Evolutionary conservation across 2,797 vertebrate genomes (phyloP).

Genomic region (Muraenolepis orangiensis): DNA sequence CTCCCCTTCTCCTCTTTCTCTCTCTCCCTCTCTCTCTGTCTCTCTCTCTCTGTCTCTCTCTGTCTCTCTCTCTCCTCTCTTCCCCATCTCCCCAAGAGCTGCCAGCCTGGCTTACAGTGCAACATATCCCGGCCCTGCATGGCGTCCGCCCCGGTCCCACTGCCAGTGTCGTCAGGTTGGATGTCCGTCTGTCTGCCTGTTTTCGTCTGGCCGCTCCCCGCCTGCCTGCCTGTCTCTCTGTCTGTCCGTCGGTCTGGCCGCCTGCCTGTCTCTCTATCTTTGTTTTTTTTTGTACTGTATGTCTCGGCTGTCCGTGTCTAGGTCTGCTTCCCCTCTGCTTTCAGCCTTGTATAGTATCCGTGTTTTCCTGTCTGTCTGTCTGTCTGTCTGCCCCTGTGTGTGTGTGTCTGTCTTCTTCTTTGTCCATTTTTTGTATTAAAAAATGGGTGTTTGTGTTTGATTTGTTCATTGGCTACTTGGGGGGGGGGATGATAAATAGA

Average conservation of each 20-base stretch:
- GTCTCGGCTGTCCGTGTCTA: conserved; percentile 37
- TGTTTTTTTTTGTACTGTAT: conserved; percentile 21
- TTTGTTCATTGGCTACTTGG: background rate
- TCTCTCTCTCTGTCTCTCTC: too few relatives aligned
- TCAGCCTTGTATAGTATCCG: conserved; percentile 33
- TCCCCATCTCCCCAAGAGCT: conserved; percentile 20
- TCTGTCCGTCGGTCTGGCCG: background rate
- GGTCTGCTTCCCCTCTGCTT: conserved; percentile 3
- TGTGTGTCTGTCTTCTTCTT: conserved; percentile 17
- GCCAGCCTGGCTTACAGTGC: conserved; percentile 32
- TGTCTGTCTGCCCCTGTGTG: too few relatives aligned
- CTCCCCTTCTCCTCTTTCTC: background rate
- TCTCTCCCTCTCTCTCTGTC: too few relatives aligned
- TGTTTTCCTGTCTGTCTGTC: too few relatives aligned
- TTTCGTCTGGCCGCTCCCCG: conserved; percentile 16
- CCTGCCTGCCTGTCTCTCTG: conserved; percentile 12
- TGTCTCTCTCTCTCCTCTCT: too few relatives aligned
- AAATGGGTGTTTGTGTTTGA: background rate
- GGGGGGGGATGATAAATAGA: background rate
- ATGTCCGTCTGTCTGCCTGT: background rate
- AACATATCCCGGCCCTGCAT: conserved; percentile 10
- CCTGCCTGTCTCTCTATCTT: conserved; percentile 14
- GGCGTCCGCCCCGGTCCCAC: background rate
- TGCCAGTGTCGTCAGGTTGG: conserved; percentile 21
- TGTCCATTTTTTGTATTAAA: background rate